Percentiles rank a stretch among this genome's conserved stretches.
phyloP scores from a whole-genome alignment of 2,113 vertebrate species.

The Emberiza fucata region DNA sequence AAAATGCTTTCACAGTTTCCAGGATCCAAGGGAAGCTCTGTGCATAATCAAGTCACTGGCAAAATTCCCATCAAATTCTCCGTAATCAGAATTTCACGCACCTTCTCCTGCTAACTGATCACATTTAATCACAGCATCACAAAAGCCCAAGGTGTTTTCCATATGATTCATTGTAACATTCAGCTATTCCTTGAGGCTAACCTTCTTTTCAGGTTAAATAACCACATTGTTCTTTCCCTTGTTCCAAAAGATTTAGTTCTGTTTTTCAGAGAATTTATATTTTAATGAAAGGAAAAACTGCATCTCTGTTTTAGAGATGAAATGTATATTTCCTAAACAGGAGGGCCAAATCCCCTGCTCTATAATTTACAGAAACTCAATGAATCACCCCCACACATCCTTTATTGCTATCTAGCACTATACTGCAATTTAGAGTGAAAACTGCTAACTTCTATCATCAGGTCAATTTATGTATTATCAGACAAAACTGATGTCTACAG shows the following conservation, averaged over 20 bases:
- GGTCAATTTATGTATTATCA: slow-evolving; percentile 66
- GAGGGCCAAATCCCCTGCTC: neutral
- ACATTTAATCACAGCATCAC: neutral
- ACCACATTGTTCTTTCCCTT: neutral
- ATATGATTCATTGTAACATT: neutral
- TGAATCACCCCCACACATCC: neutral
- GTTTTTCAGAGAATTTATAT: neutral
- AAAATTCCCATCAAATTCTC: neutral
- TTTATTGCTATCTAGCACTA: slow-evolving; percentile 2
- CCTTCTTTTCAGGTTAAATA: neutral
- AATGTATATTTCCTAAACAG: neutral
- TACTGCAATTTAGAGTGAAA: slow-evolving; percentile 43
- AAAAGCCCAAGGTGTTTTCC: neutral
- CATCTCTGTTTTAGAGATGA: neutral
- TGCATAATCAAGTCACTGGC: neutral
- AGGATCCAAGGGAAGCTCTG: neutral
- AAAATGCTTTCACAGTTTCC: neutral
- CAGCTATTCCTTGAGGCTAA: neutral
- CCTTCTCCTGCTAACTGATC: neutral
- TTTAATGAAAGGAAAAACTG: neutral
- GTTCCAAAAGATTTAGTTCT: neutral
- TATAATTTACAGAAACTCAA: neutral
- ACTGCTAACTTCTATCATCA: slow-evolving; percentile 48
- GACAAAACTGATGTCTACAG: slow-evolving; percentile 51
- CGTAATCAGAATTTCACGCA: neutral